Percentiles rank a stretch among this genome's conserved stretches.
Conservation (phyloP, 2,797 vertebrate genomes). For the Sylvia borin region DNA sequence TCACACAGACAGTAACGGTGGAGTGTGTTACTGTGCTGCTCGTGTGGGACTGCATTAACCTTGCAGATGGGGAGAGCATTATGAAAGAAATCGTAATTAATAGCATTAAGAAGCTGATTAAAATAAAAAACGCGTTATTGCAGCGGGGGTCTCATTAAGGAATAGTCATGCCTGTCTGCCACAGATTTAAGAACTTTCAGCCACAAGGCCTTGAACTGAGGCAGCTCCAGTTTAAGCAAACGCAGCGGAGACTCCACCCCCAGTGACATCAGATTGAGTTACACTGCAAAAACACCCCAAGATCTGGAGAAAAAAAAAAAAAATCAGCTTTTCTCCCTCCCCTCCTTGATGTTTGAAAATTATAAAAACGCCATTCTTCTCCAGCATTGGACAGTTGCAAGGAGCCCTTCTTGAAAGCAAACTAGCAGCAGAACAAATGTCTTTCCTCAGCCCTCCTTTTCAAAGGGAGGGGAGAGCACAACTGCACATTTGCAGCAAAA, state of each 20-base stretch:
- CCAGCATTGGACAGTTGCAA: background rate
- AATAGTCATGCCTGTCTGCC: conserved; percentile 62
- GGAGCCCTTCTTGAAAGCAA: background rate
- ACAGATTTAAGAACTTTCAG: conserved; percentile 70
- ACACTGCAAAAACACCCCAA: conserved; percentile 62
- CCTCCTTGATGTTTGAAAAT: conserved; percentile 32
- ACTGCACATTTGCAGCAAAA: background rate
- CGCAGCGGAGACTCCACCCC: conserved; percentile 52
- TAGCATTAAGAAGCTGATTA: conserved; percentile 62
- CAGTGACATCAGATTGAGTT: conserved; percentile 73
- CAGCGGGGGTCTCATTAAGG: conserved; percentile 63
- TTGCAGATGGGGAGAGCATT: conserved; percentile 24
- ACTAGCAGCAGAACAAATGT: background rate
- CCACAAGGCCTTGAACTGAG: conserved; percentile 70
- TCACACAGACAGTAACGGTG: background rate
- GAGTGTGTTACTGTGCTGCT: background rate
- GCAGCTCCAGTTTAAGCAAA: conserved; percentile 68
- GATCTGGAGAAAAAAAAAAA: background rate
- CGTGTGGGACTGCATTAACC: background rate
- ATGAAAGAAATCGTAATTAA: conserved; percentile 51
- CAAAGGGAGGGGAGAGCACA: background rate
- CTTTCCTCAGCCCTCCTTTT: background rate
- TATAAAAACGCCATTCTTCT: conserved; percentile 1
- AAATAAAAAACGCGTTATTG: conserved; percentile 52
- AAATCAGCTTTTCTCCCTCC: conserved; percentile 9